Percentiles rank a stretch among this genome's conserved stretches.
phyloP scores from a whole-genome alignment of 2,797 vertebrate species.

The Phrynocephalus vlangalii region DNA sequence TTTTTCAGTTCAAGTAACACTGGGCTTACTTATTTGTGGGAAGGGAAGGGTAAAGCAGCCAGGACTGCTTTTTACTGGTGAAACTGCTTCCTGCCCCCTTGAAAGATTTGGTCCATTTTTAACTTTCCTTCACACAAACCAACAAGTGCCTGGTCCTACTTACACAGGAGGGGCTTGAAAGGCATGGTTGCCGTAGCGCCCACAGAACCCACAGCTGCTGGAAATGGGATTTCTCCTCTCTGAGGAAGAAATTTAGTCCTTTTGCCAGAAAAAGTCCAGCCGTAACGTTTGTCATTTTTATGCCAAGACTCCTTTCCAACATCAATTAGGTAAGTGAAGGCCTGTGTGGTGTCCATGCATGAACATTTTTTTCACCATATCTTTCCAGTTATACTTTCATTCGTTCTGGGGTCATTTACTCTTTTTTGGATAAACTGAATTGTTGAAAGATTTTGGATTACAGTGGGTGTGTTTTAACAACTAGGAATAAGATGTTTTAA shows the following conservation, averaged over 20 bases:
- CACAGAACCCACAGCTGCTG: not conserved
- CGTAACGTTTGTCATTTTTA: not conserved
- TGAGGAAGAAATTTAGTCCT: not conserved
- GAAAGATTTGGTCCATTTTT: not conserved
- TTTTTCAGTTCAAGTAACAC: not conserved
- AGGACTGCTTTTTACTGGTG: not conserved
- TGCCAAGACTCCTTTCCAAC: not conserved
- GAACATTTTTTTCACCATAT: too few species aligned
- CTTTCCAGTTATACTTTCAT: too few species aligned
- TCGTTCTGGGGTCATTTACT: too few species aligned
- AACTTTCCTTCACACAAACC: not conserved
- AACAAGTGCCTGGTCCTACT: conserved; percentile 50
- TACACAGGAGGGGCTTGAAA: not conserved
- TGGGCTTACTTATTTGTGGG: not conserved
- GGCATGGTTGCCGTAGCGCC: conserved; percentile 10
- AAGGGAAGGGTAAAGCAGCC: too few species aligned
- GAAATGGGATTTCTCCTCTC: conserved; percentile 1
- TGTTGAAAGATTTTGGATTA: not conserved
- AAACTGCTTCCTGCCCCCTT: not conserved
- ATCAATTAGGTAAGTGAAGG: not conserved
- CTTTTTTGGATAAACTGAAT: too few species aligned
- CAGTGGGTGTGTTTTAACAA: not conserved
- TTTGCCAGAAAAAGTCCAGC: not conserved
- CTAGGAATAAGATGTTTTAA: not conserved
- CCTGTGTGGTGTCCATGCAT: not conserved